Percentiles rank a stretch among this genome's conserved stretches.
Evolutionary conservation across 2,113 vertebrate genomes (phyloP).

Genomic region (Sitta europaea): DNA sequence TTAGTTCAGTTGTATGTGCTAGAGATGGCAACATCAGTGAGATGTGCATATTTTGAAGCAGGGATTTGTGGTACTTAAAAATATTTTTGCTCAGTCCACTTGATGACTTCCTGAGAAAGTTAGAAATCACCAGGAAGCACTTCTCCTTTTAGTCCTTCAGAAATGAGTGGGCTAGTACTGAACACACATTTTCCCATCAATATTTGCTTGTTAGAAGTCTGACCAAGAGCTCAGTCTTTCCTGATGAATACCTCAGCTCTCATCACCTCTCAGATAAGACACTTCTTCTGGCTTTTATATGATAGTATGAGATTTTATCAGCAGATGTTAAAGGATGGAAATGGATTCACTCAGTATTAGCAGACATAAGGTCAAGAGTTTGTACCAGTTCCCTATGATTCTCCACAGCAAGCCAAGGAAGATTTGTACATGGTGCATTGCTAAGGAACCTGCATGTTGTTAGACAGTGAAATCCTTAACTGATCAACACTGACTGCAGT

Average conservation of each 20-base stretch:
- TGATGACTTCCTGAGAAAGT: background rate
- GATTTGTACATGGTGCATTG: background rate
- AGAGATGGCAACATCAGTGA: background rate
- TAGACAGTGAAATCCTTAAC: background rate
- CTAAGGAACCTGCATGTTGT: background rate
- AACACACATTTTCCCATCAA: background rate
- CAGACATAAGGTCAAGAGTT: background rate
- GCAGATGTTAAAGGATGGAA: background rate
- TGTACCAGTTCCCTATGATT: background rate
- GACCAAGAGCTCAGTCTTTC: background rate
- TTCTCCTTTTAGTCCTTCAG: background rate
- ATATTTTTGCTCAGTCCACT: background rate
- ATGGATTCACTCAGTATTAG: background rate
- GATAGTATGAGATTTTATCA: background rate
- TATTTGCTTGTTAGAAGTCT: background rate
- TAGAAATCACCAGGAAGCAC: background rate
- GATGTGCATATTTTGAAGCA: background rate
- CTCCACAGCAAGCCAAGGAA: background rate
- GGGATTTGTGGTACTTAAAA: background rate
- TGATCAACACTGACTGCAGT: background rate
- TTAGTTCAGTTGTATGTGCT: background rate
- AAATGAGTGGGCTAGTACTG: background rate
- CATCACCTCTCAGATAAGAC: background rate
- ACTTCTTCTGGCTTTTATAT: background rate
- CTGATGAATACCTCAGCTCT: background rate